Evolutionary conservation across 37 sponge, comb jelly and placozoan species (phyloP), one percentile per base, ranked within the genome.

Genomic region (Agelas oroides): DNA sequence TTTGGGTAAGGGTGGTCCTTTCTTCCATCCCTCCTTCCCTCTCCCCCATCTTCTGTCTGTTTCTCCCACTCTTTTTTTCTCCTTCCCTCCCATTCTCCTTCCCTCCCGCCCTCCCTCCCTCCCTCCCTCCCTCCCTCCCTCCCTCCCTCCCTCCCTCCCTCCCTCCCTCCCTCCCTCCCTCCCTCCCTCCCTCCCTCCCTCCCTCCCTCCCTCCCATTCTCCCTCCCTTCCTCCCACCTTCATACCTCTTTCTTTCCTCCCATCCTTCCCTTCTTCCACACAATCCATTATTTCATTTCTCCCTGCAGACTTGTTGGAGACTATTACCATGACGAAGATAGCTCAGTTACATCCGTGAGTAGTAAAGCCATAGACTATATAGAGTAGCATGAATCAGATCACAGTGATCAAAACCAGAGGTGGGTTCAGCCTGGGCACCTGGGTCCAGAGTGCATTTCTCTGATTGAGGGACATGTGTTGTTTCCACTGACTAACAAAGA

Each of bases 1-100:
- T 89, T 71, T 79, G 84, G 65, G 83, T 83, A 1, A 46, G 55
- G 8, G n/a, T n/a, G 21, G 5, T 61, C 25, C 62, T 14, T 71
- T 23, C 8, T 41, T 40, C 72, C n/a, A 2, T 39, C 72, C 17
- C 52, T 40, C 41, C 53, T 28, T 3, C 59, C 35, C 11, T 13
- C 12, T 13, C 72, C 15, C 2, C 55, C 23, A 1, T 59, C 21
- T 60, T 20, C 61, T 59, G 15, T 33, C 61, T 37, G 6, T 57
- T 18, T 57, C 61, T 17, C 77, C 55, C 61, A 0, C 64, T 46
- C 68, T 63, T 53, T 34, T 54, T 6, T 3, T 0, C 65, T 33
- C 65, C 46, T 54, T n/a, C 53, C 56, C 12, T 11, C 32, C 56
- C 39, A 14, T 14, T 11, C 74, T 37, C 74, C 34, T 46, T 6